These are phyloP conservation scores for Eonycteris spelaea DNA, from an alignment of 2,113 vertebrate genomes.

Conservation along the genomic window DNA sequence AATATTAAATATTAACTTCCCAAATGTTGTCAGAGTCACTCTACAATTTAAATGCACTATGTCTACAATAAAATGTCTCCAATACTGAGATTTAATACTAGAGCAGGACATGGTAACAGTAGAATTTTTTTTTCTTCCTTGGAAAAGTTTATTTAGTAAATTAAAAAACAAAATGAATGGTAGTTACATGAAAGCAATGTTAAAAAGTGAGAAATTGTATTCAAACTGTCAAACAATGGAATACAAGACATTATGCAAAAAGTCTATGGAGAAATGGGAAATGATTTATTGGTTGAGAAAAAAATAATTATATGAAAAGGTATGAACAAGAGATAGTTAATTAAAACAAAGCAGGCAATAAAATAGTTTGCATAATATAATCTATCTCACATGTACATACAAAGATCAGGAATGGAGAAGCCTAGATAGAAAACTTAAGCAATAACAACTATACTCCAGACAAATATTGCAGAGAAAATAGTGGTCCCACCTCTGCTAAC, in stretches of 20 bases:
- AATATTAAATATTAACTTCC: constrained; percentile 1
- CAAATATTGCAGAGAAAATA: background rate
- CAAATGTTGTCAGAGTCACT: background rate
- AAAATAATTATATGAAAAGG: constrained; percentile 6
- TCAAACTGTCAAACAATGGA: constrained; percentile 16
- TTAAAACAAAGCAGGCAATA: constrained; percentile 8
- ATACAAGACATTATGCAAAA: constrained; percentile 10
- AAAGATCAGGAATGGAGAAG: background rate
- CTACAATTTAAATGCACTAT: constrained; percentile 1
- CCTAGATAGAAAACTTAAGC: background rate
- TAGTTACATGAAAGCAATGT: background rate
- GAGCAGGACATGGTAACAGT: background rate
- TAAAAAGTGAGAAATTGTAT: constrained; percentile 11
- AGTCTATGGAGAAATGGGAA: background rate
- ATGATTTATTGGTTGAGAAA: constrained; percentile 24
- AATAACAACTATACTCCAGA: background rate
- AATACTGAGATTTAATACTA: background rate
- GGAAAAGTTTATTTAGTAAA: constrained; percentile 8
- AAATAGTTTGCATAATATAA: background rate
- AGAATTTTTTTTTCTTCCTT: background rate
- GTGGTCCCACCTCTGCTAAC: background rate
- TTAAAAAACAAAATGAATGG: constrained; percentile 11
- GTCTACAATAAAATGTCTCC: background rate
- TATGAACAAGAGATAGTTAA: constrained; percentile 6
- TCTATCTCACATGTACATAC: background rate